Evolutionary conservation across 2,888 invertebrate genomes (phyloP), one percentile per base, ranked within the genome.

Genomic region (Theretra japonica): DNA sequence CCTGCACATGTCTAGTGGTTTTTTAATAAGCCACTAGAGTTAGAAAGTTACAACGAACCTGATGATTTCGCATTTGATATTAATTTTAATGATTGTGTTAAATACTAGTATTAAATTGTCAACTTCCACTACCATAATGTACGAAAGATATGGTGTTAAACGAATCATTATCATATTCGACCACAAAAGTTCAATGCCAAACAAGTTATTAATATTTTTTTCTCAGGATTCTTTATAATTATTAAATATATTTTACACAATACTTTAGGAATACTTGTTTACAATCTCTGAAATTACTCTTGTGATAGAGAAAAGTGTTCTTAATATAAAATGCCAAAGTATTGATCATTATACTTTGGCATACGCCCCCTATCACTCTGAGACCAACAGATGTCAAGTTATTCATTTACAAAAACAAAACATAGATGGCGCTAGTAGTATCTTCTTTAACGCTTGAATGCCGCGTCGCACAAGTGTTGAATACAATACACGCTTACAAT

Each of bases 341-440:
- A 59, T 59, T 59, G 65, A 48, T 65, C 65, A 65, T 48, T 23
- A 21, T n/a, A n/a, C n/a, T n/a, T n/a, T n/a, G n/a, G 2, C 23
- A 5, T 21, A 41, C 23, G 41, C 65, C 23, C 65, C 65, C 41
- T 65, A 25, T 65, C 23, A 41, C 23, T 11, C 23, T 7, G 17
- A 33, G 41, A 5, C 23, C 23, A 48, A 41, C 41, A 65, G 23
- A 48, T 65, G 41, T 23, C 23, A 17, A 23, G 17, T 23, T 15
- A 17, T 41, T 48, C n/a, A 41, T 62, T 5, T 17, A 6, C 23
- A n/a, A 21, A 23, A 4, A 33, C 23, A n/a, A 23, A 23, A 41
- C 41, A 48, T 48, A 65, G 65, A 65, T 65, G 65, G 65, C 65
- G 48, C 41, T 48, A 65, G 65, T 65, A 48, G 65, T 48, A 4